These are phyloP conservation scores for Eleutherodactylus coqui DNA, from an alignment of 2,797 vertebrate species.

Conservation along the genomic window DNA sequence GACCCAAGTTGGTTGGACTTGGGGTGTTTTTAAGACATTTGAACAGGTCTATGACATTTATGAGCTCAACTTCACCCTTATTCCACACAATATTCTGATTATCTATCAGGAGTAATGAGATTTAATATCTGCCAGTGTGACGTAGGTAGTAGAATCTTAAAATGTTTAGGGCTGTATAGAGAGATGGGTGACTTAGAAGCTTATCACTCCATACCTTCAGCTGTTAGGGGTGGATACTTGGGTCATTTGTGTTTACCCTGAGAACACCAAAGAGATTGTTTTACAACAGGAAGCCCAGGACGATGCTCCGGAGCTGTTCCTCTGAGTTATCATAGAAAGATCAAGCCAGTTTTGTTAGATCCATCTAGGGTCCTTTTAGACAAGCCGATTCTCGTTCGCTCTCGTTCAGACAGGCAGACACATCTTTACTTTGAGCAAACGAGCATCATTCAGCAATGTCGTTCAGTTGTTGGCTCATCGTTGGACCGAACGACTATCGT, in stretches of 20 bases:
- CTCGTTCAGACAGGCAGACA: too few species aligned
- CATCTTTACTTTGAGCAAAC: too few species aligned
- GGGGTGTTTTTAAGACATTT: slow-evolving; percentile 62
- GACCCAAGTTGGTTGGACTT: slow-evolving; percentile 64
- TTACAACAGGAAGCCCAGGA: background rate
- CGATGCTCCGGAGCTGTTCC: background rate
- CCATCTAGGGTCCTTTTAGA: too few species aligned
- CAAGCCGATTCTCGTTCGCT: too few species aligned
- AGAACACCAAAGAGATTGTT: slow-evolving; percentile 37
- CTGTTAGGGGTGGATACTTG: background rate
- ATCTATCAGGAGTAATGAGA: slow-evolving; percentile 17
- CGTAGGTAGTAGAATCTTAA: slow-evolving; percentile 1
- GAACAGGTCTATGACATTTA: slow-evolving; percentile 59
- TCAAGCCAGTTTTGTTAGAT: background rate
- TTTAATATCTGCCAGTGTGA: slow-evolving; percentile 38
- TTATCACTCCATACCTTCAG: background rate
- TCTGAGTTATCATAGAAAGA: background rate
- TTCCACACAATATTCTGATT: background rate
- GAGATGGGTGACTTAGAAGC: background rate
- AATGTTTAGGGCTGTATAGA: background rate
- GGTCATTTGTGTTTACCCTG: slow-evolving; percentile 11
- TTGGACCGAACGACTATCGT: too few species aligned
- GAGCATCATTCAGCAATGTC: too few species aligned
- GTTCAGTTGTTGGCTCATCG: too few species aligned
- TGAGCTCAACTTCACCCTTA: slow-evolving; percentile 67